Base-by-base conservation (phyloP, 2,888 invertebrate genomes). In the Lasioglossum leucozonium region DNA sequence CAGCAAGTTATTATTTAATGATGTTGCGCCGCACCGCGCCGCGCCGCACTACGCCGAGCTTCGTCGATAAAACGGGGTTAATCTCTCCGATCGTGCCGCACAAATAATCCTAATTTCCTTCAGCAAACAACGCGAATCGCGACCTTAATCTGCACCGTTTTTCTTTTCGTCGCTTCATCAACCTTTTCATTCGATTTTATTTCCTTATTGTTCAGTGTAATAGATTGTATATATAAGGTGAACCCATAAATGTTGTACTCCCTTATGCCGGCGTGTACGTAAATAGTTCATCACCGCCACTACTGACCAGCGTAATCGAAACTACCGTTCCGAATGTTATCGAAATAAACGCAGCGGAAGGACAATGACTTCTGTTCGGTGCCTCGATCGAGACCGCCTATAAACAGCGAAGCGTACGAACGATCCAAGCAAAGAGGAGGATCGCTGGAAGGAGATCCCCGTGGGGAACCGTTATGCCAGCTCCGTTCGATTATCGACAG, bases 1-100 rank as follows among this genome's bases (percentile, higher is more conserved):
- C 72, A 51, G 67, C 77, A 69, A 73, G 47, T 85, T 87, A 85
- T 89, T 85, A 82, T 89, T 82, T 81, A 85, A 89, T 67, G 77
- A 84, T 78, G 81, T 78, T 77, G 72, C 75, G 69, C 34, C 44
- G 73, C 65, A 44, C 42, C 42, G 42, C 42, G 42, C 40, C 40
- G 11, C 40, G 13, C 42, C 13, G 72, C 77, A 69, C 40, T 40
- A 58, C 71, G 42, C 30, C 22, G 62, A 18, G 18, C 73, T 44
- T 51, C 73, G 34, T 16, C 73, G 73, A 65, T 47, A 42, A 67
- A 58, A 79, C 42, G 72, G 26, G 78, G 55, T 67, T 77, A 67
- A 67, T 77, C 67, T 44, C 55, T 11, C 34, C 30, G 34, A 34
- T 51, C 72, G 18, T 16, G 40, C 6, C 62, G n/a, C n/a, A n/a